Base-by-base conservation (phyloP, 2,113 vertebrate species). In the Ondatra zibethicus region DNA sequence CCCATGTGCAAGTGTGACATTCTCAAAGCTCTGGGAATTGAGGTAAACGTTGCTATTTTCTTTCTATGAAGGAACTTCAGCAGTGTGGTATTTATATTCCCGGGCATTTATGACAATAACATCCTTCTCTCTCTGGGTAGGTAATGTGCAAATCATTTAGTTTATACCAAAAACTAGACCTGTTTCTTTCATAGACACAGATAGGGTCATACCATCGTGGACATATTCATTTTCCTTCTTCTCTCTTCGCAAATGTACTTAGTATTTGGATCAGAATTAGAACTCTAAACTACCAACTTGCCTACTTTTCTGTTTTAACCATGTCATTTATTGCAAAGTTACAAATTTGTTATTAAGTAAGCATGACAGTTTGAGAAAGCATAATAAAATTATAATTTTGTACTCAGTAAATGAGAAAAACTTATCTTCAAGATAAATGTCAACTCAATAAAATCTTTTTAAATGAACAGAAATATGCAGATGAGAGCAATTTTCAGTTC, bases 1-100 rank as follows among this genome's bases (percentile, higher is more conserved):
- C 99, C 99, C 6, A 99, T 99, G 99, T 99, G 99, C 96, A 99
- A 99, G 97, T 99, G 99, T 94, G 99, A 99, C 98, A 99, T 99
- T 96, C 99, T 99, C 95, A 99, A 99, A 97, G 99, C 98, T 91
- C 86, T 99, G 95, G 99, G 99, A 68, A 98, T 99, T 70, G 99
- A 99, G 98, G 99, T 99, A 97, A 97, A 96, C 21, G 97, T 80
- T 82, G 42, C 52, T 81, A 77, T 47, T 88, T 31, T 84, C 63
- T 96, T 94, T 94, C 80, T 91, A 45, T 84, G 68, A 96, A 91
- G 45, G 45, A 95, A 96, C 11, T 89, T 94, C 91, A 92, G 55
- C 47, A 75, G 9, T 93, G 19, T 93, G 33, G 81, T 91, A 73
- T 92, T 93, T 91, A 94, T 96, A 29, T 91, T 55, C 33, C n/a